These are phyloP conservation scores for Paramacrobiotus metropolitanus DNA, from an alignment of 1,140 invertebrate species.

Conservation along the genomic window DNA sequence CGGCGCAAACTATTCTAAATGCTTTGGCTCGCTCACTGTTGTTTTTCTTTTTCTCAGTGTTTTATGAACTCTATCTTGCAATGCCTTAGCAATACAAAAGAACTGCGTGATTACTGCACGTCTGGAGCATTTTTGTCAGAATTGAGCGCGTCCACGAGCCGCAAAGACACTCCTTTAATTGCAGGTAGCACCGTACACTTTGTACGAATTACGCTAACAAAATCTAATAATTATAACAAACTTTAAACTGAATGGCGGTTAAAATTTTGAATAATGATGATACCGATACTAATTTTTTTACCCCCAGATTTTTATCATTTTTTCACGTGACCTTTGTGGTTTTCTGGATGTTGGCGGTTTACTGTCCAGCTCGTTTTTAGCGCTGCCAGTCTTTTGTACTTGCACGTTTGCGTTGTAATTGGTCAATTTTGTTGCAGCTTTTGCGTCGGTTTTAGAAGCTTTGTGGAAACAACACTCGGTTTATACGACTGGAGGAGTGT, in stretches of 20 bases:
- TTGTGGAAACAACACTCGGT: slow-evolving; percentile 37
- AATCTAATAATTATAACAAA: not conserved
- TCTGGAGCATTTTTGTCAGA: slow-evolving; percentile 38
- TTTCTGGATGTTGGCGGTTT: not conserved
- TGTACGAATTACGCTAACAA: too few relatives aligned
- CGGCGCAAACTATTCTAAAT: too few relatives aligned
- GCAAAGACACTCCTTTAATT: not conserved
- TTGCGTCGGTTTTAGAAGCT: slow-evolving; percentile 59
- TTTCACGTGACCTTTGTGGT: not conserved
- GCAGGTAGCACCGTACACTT: too few relatives aligned
- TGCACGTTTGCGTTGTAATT: too few relatives aligned
- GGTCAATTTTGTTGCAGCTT: too few relatives aligned
- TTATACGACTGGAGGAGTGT: slow-evolving; percentile 25
- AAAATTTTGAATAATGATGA: not conserved
- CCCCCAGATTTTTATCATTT: not conserved
- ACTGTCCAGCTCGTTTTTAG: too few relatives aligned
- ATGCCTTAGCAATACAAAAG: slow-evolving; percentile 64
- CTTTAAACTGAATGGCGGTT: not conserved
- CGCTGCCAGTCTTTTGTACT: too few relatives aligned
- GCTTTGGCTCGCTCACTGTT: too few relatives aligned
- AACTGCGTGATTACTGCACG: slow-evolving; percentile 47
- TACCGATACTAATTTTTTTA: not conserved
- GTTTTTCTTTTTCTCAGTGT: slow-evolving; percentile 37
- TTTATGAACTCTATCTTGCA: slow-evolving; percentile 93
- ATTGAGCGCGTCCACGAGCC: slow-evolving; percentile 31